Evolutionary conservation across 2,113 vertebrate species (phyloP).

Genomic region (Regulus satrapa): DNA sequence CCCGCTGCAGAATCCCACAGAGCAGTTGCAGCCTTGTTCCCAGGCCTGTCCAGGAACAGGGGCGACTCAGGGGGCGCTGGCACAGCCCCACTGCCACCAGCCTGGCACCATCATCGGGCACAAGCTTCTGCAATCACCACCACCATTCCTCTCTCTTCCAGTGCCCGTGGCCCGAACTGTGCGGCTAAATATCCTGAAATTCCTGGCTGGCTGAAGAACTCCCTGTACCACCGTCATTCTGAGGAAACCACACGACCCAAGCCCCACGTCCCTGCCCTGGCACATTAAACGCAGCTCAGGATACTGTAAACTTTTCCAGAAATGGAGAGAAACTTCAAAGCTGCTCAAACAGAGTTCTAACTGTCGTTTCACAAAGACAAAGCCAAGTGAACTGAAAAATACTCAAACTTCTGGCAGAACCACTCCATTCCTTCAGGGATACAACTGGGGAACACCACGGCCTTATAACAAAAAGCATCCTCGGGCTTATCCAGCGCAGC

Average conservation of each 20-base stretch:
- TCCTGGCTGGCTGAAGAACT: background rate
- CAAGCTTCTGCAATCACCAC: background rate
- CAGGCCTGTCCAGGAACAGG: background rate
- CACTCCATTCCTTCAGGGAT: background rate
- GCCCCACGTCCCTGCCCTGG: background rate
- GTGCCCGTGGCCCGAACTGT: accelerated
- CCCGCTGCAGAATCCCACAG: background rate
- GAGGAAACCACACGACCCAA: background rate
- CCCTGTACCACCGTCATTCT: accelerated
- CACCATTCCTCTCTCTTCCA: background rate
- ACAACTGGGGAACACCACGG: background rate
- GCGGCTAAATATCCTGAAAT: background rate
- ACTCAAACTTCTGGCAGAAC: background rate
- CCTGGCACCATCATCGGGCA: background rate
- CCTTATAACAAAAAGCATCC: background rate
- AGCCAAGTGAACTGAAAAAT: background rate
- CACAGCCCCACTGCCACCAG: background rate
- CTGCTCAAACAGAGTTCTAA: background rate
- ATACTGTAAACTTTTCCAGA: background rate
- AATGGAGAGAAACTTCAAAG: background rate
- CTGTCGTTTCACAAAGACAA: background rate
- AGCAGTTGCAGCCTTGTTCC: background rate
- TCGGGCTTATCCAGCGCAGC: background rate
- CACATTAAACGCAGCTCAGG: background rate
- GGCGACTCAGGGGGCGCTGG: background rate